phyloP scores from a whole-genome alignment of 1,140 invertebrate genomes.

The Plectrocnemia conspersa region DNA sequence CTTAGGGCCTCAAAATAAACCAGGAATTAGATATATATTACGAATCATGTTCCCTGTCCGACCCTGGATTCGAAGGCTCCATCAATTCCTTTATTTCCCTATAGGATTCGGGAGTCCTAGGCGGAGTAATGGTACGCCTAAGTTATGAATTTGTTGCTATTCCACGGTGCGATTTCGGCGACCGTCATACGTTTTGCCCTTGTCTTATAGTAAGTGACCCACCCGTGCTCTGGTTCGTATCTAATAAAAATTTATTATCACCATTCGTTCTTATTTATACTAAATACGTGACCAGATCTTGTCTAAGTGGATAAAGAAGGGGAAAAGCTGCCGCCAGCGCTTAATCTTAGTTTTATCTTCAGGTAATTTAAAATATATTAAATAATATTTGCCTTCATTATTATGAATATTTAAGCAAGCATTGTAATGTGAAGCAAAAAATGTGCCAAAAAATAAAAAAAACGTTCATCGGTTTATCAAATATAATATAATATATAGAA shows the following conservation, averaged over 20 bases:
- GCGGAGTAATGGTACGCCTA: not conserved
- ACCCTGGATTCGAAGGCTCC: constrained; percentile 1
- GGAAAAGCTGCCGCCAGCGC: too few species aligned
- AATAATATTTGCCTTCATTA: not conserved
- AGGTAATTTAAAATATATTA: not conserved
- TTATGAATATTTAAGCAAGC: too few species aligned
- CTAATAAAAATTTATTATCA: constrained; percentile 3
- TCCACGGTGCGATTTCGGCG: not conserved
- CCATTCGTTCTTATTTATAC: constrained; percentile 7
- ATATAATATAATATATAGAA: too few species aligned
- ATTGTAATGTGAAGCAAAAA: too few species aligned
- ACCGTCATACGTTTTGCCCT: constrained; percentile 6
- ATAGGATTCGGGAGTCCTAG: not conserved
- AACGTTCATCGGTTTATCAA: too few species aligned
- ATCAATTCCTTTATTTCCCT: not conserved
- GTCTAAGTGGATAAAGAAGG: too few species aligned
- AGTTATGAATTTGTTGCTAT: not conserved
- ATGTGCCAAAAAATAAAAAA: too few species aligned
- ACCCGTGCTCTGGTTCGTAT: not conserved
- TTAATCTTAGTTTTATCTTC: too few species aligned
- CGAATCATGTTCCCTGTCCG: not conserved
- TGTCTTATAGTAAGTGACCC: constrained; percentile 7
- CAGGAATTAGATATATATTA: not conserved
- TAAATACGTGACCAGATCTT: not conserved
- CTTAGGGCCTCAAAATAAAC: not conserved